A percentile compares a stretch with the other conserved stretches of the same genome.
Evolutionary conservation across 2,888 invertebrate species (phyloP).

Genomic region (Leptinotarsa peninsularis): DNA sequence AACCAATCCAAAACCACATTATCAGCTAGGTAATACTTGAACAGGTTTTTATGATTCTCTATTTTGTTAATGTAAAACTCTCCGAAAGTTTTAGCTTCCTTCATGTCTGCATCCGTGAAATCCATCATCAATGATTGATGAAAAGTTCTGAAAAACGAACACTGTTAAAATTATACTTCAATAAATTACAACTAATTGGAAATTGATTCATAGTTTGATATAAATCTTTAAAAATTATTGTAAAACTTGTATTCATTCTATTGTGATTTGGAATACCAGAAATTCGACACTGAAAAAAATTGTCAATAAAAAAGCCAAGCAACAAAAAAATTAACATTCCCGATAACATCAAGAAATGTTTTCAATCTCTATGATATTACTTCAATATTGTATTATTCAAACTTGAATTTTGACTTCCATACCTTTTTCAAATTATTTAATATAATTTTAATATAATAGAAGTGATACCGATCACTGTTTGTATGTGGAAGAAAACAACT

Average conservation of each 20-base stretch:
- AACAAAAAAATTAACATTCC: too few relatives aligned
- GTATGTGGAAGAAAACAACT: too few relatives aligned
- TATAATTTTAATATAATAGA: too few relatives aligned
- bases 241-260: constrained; percentile 29
- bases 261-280: neutral
- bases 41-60: constrained; percentile 58
- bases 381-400: too few relatives aligned
- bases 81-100: constrained; percentile 58
- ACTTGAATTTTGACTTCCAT: too few relatives aligned
- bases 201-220: neutral
- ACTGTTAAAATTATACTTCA: too few relatives aligned
- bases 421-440: too few relatives aligned
- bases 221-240: neutral
- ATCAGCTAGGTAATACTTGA: constrained; percentile 60
- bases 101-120: constrained; percentile 51
- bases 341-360: too few relatives aligned
- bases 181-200: neutral
- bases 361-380: too few relatives aligned
- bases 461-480: too few relatives aligned
- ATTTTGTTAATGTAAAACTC: constrained; percentile 62
- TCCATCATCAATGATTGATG: constrained; percentile 37
- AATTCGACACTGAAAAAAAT: too few relatives aligned
- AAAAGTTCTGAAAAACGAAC: neutral
- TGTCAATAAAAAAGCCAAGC: too few relatives aligned
- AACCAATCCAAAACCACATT: constrained; percentile 73